Conservation (phyloP, 2,888 invertebrate genomes). For the Chrysolina oricalcia region DNA sequence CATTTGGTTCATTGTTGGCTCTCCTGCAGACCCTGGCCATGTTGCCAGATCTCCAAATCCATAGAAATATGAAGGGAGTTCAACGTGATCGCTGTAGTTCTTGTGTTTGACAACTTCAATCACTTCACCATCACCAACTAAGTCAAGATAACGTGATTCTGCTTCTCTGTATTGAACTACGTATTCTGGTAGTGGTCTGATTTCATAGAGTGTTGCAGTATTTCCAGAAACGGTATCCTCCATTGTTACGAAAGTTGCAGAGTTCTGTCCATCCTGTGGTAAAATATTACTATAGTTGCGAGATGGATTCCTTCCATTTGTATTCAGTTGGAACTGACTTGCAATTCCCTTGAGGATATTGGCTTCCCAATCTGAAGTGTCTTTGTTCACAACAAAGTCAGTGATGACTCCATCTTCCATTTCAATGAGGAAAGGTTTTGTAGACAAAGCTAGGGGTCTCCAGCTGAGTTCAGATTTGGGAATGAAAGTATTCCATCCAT, state of each 20-base stretch:
- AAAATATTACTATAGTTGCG: constrained; percentile 58
- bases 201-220: constrained; percentile 80
- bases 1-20: constrained; percentile 66
- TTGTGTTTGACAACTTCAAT: constrained; percentile 81
- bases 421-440: constrained; percentile 77
- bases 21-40: constrained; percentile 48
- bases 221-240: constrained; percentile 82
- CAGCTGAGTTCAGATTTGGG: constrained; percentile 73
- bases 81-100: constrained; percentile 78
- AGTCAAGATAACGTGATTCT: constrained; percentile 69
- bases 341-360: constrained; percentile 82
- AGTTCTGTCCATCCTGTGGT: constrained; percentile 71
- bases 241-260: constrained; percentile 79
- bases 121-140: constrained; percentile 69
- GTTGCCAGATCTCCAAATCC: constrained; percentile 74
- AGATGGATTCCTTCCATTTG: constrained; percentile 77
- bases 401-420: constrained; percentile 77
- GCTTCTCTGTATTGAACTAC: constrained; percentile 70
- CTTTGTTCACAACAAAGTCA: constrained; percentile 75
- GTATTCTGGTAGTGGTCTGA: constrained; percentile 76
- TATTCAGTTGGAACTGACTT: constrained; percentile 81
- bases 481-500: constrained; percentile 71
- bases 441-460: constrained; percentile 63
- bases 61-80: constrained; percentile 77
- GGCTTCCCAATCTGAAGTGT: constrained; percentile 77